Base-by-base conservation (phyloP, 2,888 invertebrate species). In the Pterobdella sp. region DNA sequence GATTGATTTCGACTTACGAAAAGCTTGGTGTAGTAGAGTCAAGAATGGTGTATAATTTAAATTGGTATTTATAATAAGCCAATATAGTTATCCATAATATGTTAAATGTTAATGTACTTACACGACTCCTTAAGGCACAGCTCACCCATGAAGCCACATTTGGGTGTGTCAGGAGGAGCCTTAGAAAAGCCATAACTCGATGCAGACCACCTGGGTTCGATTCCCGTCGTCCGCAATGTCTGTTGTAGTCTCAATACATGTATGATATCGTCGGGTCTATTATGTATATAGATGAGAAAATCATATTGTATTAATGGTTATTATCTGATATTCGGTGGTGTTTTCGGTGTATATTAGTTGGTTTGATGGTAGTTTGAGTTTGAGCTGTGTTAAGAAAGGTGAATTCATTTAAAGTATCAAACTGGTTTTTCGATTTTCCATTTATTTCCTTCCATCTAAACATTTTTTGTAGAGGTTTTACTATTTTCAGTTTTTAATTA, bases 141-240 rank as follows among this genome's bases (percentile, higher is more conserved):
- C 70, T 80, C 79, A 26, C 76, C 73, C 26, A 70, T 74, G 73
- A 80, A 80, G 0, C 80, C 81, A 77, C 80, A 81, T 3, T 36
- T 42, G 0, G 81, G 81, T 1, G 69, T 75, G 66, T 80, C 80
- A 0, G 73, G 75, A 10, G 80, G 80, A 10, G 78, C 74, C 64
- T 52, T 63, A 42, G 73, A 26, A 42, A 73, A 70, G 1, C 77
- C 77, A 42, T 73, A 42, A 31, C 42, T 72, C 14, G 74, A 75
- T 7, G 56, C 56, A 18, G 77, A 76, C 77, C 77, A 77, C 14
- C 72, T 7, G 3, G 75, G 75, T 0, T 72, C 63, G n/a, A 65
- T 37, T 32, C 72, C n/a, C 26, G 42, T 72, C 60, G 26, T 72
- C 26, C 71, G 42, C 42, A 76, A 76, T 29, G 65, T 64, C 76